Evolutionary conservation across 2,113 vertebrate species (phyloP).

Genomic region (Turdus rufiventris): DNA sequence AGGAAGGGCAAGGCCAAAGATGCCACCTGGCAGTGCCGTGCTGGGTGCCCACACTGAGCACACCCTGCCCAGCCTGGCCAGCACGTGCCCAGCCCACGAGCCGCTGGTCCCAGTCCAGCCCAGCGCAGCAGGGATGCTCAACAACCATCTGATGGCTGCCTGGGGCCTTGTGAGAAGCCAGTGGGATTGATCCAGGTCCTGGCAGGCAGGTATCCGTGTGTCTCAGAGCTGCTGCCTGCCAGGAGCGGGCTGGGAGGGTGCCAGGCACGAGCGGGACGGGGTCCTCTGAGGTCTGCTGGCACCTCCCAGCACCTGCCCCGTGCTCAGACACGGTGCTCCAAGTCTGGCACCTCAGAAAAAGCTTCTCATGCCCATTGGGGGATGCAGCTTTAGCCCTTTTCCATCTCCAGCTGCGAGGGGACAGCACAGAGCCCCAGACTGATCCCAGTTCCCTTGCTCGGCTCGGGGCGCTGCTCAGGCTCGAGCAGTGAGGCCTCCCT

Average conservation of each 20-base stretch:
- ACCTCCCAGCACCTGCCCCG: not conserved
- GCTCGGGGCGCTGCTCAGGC: not conserved
- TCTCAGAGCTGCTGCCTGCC: not conserved
- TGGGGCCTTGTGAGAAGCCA: not conserved
- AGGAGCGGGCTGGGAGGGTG: not conserved
- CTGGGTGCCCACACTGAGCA: not conserved
- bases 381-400: not conserved
- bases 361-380: not conserved
- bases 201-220: not conserved
- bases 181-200: not conserved
- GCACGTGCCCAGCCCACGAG: not conserved
- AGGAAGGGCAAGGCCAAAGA: not conserved
- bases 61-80: not conserved
- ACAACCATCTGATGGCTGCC: not conserved
- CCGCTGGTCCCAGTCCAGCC: not conserved
- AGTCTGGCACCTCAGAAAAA: not conserved
- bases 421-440: not conserved
- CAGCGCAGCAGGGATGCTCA: not conserved
- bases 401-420: not conserved
- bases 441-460: accelerated
- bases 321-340: not conserved
- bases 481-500: not conserved
- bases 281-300: slow-evolving; percentile 30
- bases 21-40: not conserved
- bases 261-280: not conserved